Percentiles rank a stretch among this genome's conserved stretches.
These are phyloP conservation scores for Allygus modestus DNA, from an alignment of 2,888 invertebrate species.

Conservation along the genomic window DNA sequence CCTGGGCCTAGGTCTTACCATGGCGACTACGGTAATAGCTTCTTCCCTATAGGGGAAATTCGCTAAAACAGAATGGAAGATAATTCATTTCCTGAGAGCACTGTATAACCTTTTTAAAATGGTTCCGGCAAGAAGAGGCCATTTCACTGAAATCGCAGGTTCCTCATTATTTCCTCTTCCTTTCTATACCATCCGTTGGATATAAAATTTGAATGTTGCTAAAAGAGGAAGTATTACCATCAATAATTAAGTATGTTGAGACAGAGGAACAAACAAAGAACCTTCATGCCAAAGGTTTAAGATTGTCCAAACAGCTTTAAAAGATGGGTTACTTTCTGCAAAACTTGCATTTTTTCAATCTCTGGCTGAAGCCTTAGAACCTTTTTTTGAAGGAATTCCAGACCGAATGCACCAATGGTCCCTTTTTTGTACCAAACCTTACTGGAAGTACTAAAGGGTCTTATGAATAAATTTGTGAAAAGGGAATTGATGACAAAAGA, in stretches of 20 bases:
- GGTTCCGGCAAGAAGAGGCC: slow-evolving; percentile 33
- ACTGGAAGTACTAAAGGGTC: neutral
- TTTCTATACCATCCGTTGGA: slow-evolving; percentile 44
- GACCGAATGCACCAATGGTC: neutral
- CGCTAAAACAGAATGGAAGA: slow-evolving; percentile 68
- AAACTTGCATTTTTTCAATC: slow-evolving; percentile 1
- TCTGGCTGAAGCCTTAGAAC: neutral
- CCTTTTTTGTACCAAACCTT: neutral
- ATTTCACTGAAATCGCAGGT: neutral
- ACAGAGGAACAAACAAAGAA: slow-evolving; percentile 10
- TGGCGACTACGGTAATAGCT: too few species aligned
- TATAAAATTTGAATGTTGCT: slow-evolving; percentile 37
- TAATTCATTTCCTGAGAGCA: slow-evolving; percentile 68
- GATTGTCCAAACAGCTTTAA: neutral
- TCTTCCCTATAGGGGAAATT: too few species aligned
- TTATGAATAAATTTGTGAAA: neutral
- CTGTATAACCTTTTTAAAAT: slow-evolving; percentile 66
- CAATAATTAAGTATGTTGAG: neutral
- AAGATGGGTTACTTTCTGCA: neutral
- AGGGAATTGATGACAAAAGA: neutral
- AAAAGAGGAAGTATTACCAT: neutral
- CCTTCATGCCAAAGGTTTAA: slow-evolving; percentile 3
- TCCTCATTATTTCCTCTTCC: neutral
- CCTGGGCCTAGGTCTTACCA: too few species aligned
- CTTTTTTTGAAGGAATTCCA: neutral